These are phyloP conservation scores for Tribolium castaneum DNA, from an alignment of 1,140 invertebrate species.

Conservation along the genomic window DNA sequence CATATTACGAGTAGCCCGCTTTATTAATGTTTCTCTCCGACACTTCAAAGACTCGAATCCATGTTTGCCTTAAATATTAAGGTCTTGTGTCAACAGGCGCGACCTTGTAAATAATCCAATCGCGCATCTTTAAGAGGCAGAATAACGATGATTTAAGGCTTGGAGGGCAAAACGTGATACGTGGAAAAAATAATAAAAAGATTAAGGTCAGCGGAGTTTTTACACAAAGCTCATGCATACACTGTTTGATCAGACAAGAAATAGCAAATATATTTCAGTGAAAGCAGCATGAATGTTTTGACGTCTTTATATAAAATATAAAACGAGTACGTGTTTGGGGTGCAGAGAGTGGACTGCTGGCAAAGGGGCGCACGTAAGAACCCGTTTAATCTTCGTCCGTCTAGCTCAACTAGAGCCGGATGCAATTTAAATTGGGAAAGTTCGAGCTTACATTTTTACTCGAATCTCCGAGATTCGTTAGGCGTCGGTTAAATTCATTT, in stretches of 20 bases:
- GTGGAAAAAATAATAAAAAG: slow-evolving; percentile 12
- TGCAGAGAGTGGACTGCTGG: slow-evolving; percentile 12
- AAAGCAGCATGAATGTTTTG: slow-evolving; percentile 30
- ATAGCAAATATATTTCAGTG: slow-evolving; percentile 26
- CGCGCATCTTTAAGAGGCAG: neutral
- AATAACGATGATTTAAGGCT: slow-evolving; percentile 13
- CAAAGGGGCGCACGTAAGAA: slow-evolving; percentile 18
- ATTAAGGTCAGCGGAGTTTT: neutral
- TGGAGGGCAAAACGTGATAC: neutral
- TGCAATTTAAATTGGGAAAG: slow-evolving; percentile 35
- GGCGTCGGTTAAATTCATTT: slow-evolving; percentile 28
- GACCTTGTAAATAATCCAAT: neutral
- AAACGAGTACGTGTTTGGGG: slow-evolving; percentile 9
- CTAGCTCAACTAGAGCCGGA: slow-evolving; percentile 30
- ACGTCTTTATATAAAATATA: slow-evolving; percentile 35
- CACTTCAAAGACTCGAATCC: neutral
- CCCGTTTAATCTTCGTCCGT: slow-evolving; percentile 33
- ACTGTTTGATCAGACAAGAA: slow-evolving; percentile 22
- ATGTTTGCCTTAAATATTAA: neutral
- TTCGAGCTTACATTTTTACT: slow-evolving; percentile 28
- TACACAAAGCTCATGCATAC: slow-evolving; percentile 7
- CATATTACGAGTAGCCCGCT: neutral
- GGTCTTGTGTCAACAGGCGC: neutral
- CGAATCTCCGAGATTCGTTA: slow-evolving; percentile 19
- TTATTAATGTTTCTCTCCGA: neutral